Evolutionary conservation across 2,888 invertebrate species (phyloP), one percentile per base, ranked within the genome.

Genomic region (Drosophila trichaetosa): DNA sequence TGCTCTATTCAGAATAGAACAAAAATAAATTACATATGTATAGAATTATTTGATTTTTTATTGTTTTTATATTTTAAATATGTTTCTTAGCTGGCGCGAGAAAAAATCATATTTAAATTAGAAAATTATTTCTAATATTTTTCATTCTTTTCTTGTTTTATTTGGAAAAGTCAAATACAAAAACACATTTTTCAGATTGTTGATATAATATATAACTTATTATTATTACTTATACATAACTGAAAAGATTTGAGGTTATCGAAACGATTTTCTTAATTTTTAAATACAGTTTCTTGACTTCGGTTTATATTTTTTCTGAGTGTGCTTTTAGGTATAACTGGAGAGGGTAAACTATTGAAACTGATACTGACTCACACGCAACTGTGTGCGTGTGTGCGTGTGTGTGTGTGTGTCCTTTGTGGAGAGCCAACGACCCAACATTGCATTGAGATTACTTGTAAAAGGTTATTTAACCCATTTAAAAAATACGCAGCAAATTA

Each of bases 401-500:
- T 38, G 70, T 24, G 24, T 69, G 21, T 46, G 21, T 8, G 46
- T 24, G 24, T 46, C 34, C 52, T 77, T 67, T 79, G 69, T 62
- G 42, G 49, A 52, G 61, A 80, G 74, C 71, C 89, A 84, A 86
- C 87, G 87, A 86, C 83, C 76, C 66, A 69, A 29, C 71, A 69
- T 64, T 72, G 73, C 79, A 75, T 80, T 80, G 64, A 73, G 84
- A 87, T 85, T 83, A 56, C 87, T 79, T 70, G 58, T 68, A 72
- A 87, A 83, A 85, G 89, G 84, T 84, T 87, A 83, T 79, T 83
- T 85, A 87, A 89, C 85, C 85, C 87, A 89, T 84, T 89, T 71
- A 59, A 74, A 76, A 74, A 66, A 56, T 64, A 33, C 61, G 48
- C 53, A 36, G 76, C 65, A 79, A 73, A 80, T 69, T 71, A 79